Conservation (phyloP, 2,113 vertebrate genomes). For the Calyptomena viridis region DNA sequence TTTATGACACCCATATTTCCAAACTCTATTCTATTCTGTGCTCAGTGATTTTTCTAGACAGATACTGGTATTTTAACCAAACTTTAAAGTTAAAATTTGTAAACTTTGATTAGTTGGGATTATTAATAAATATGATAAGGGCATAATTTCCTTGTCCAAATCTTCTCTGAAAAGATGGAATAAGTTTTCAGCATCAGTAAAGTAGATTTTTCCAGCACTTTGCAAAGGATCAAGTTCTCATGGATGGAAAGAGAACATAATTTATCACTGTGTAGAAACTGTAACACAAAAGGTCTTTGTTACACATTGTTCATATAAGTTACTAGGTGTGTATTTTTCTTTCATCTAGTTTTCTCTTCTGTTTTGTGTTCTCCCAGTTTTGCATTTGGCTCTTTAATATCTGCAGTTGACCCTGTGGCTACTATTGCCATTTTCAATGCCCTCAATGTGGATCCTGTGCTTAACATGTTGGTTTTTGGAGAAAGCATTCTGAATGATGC, state of each 20-base stretch:
- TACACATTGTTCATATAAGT: background rate
- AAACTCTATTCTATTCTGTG: background rate
- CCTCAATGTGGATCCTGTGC: slow-evolving; percentile 95
- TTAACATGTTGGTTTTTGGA: slow-evolving; percentile 98
- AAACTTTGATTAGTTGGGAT: background rate
- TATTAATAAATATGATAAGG: background rate
- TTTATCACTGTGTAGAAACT: background rate
- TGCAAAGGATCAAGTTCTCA: background rate
- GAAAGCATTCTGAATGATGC: slow-evolving; percentile 99
- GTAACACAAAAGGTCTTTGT: background rate
- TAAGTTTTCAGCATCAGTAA: background rate
- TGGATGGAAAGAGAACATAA: background rate
- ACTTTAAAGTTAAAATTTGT: background rate
- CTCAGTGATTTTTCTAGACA: background rate
- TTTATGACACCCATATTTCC: background rate
- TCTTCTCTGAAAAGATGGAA: background rate
- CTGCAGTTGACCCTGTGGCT: slow-evolving; percentile 95
- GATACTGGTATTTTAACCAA: background rate
- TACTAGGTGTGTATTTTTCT: background rate
- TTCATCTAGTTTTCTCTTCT: background rate
- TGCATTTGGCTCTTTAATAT: slow-evolving; percentile 97
- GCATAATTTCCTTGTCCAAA: background rate
- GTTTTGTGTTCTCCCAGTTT: slow-evolving; percentile 78
- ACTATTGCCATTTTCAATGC: slow-evolving; percentile 99
- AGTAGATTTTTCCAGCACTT: background rate